Evolutionary conservation across 2,888 invertebrate genomes (phyloP).

Genomic region (Drosophila longiperda): DNA sequence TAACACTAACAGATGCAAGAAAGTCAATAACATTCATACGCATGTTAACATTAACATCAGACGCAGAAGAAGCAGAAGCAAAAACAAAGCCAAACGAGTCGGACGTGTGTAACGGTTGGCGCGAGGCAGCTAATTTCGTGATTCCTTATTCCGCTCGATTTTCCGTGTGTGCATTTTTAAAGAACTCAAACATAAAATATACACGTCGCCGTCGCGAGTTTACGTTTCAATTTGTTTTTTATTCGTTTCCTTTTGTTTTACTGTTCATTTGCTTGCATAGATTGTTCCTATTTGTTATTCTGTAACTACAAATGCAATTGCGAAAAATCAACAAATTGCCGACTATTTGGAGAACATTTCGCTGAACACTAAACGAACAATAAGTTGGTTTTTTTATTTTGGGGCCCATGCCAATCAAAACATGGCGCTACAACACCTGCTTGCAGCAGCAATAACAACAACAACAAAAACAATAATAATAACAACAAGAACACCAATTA

Average conservation of each 20-base stretch:
- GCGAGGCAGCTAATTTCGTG: constrained; percentile 33
- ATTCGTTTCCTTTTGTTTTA: background rate
- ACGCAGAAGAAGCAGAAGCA: constrained; percentile 50
- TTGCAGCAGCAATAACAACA: constrained; percentile 22
- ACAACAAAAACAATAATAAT: constrained; percentile 17
- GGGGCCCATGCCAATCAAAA: constrained; percentile 53
- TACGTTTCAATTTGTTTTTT: background rate
- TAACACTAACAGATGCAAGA: constrained; percentile 35
- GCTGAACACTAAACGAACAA: constrained; percentile 1
- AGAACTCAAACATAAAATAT: constrained; percentile 32
- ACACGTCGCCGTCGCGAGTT: constrained; percentile 30
- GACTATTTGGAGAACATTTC: constrained; percentile 29
- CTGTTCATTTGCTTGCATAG: background rate
- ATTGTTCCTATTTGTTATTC: background rate
- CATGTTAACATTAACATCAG: constrained; percentile 32
- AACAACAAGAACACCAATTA: constrained; percentile 4
- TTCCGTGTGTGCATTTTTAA: constrained; percentile 37
- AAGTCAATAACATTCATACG: constrained; percentile 26
- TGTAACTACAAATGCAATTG: constrained; percentile 29
- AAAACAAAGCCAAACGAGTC: constrained; percentile 54
- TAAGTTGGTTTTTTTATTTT: constrained; percentile 31
- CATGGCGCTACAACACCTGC: constrained; percentile 53
- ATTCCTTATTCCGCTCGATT: constrained; percentile 49
- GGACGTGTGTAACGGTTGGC: constrained; percentile 53
- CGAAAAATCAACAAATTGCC: constrained; percentile 8